Base-by-base conservation (phyloP, 2,113 vertebrate species). In the Ctenomys sociabilis region DNA sequence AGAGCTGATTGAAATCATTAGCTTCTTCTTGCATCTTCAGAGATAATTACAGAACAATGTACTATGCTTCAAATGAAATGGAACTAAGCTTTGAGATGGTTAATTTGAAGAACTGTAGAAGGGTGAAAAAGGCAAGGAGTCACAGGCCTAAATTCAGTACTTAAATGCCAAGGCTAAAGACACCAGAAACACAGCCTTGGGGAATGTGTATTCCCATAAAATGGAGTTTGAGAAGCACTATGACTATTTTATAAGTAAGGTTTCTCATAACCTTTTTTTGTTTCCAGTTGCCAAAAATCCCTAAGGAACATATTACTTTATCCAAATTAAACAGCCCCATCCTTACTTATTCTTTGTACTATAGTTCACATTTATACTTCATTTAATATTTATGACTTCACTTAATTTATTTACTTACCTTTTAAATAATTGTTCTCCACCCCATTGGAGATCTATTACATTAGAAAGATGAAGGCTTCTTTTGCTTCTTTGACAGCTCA, bases 1-100 rank as follows among this genome's bases (percentile, higher is more conserved):
- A 93, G 68, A 90, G 70, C 21, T 84, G 43, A 61, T 72, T 70
- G 45, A 32, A 72, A 86, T 90, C 75, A 87, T 84, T 90, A 80
- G 54, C 45, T 45, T 73, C 45, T 16, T 28, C 93, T 37, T 80
- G 92, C 82, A 68, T 57, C 70, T 77, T 52, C 45, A 72, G 72
- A 87, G 85, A 35, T 87, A 64, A 92, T 35, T 61, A 52, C 28
- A 40, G 40, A 87, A 78, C 8, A 35, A 45, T 37, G 17, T 77
- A 45, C 26, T 30, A 14, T 88, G 54, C 73, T 92, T 95, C 59
- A 73, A 32, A 19, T 43, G 19, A 73, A 78, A 43, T 61, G 13
- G 45, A 95, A 87, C 59, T 68, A 59, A 66, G 17, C 19, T 66
- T 52, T 43, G 11, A 72, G 66, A 68, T 35, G 59, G 52, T 37